Base-by-base conservation (phyloP, 64 coral and sea anemone species). In the Platygyra sinensis region DNA sequence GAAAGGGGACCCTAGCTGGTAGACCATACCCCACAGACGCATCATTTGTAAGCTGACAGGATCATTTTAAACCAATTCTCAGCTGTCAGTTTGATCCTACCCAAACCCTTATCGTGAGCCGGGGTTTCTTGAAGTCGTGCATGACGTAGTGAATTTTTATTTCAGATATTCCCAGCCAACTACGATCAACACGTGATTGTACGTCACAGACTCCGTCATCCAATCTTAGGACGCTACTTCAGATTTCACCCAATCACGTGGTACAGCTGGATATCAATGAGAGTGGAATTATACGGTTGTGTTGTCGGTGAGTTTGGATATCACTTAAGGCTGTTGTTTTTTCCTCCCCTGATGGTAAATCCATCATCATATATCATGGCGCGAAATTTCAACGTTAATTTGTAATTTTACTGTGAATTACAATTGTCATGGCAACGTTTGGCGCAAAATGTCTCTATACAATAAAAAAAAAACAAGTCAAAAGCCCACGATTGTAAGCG, bases 181-280 rank as follows among this genome's bases (percentile, higher is more conserved):
- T 92, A 62, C 59, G 90, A 92, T 29, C 79, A 52, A 1, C 75
- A 86, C 82, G 75, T 92, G 7, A 74, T 84, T 16, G 83, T 92
- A 25, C 72, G 72, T 18, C 63, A 92, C 27, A 86, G 62, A 32
- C 75, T 92, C 57, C 73, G 36, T 24, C 89, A 46, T 25, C 30
- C 79, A 12, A 76, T 98, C 67, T 75, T 81, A 29, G 96, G 83
- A 10, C 90, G 84, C 14, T 89, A 80, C 64, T 83, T 98, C 20
- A 93, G 96, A 60, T 80, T 98, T 32, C 92, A 98, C 49, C 96
- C 96, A 9, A 30, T 91, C 28, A 91, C 86, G n/a, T 98, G 93
- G 93, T 55, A 92, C 33, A 55, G 59, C 60, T 89, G 91, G 88
- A 92, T 94, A 31, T 91, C 92, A 62, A 92, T 98, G 96, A 94